Evolutionary conservation across 2,888 invertebrate species (phyloP).

Genomic region (Scrobipalpa atriplicella): DNA sequence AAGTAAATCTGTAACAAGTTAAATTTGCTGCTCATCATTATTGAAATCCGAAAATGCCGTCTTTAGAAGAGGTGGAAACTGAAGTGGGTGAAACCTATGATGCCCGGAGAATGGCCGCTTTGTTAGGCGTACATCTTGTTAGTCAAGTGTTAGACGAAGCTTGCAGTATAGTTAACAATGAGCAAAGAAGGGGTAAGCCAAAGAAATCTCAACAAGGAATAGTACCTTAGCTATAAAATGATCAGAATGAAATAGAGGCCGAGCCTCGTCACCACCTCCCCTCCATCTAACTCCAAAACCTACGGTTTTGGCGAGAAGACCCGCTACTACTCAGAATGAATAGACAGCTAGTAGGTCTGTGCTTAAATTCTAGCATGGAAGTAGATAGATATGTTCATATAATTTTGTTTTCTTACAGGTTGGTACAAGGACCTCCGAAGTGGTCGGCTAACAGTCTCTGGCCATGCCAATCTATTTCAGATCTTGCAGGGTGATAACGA

Average conservation of each 20-base stretch:
- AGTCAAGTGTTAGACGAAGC: conserved; percentile 72
- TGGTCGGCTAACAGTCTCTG: conserved; percentile 41
- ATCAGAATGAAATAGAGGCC: too few species aligned
- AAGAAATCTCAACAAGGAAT: not conserved
- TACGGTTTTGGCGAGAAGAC: too few species aligned
- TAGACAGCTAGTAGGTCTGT: too few species aligned
- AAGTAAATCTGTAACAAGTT: conserved; percentile 25
- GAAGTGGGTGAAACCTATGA: conserved; percentile 47
- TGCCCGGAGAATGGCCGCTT: conserved; percentile 48
- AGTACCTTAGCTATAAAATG: too few species aligned
- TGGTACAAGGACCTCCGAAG: conserved; percentile 47
- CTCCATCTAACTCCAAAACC: too few species aligned
- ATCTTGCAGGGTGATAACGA: conserved; percentile 52
- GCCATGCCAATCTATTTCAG: conserved; percentile 45
- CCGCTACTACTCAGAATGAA: too few species aligned
- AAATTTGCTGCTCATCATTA: conserved; percentile 17
- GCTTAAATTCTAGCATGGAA: not conserved
- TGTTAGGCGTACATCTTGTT: conserved; percentile 65
- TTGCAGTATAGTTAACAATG: conserved; percentile 61
- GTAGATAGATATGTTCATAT: not conserved
- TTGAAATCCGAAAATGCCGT: conserved; percentile 30
- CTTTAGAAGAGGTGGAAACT: conserved; percentile 50
- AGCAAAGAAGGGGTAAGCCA: conserved; percentile 33
- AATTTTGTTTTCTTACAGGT: not conserved
- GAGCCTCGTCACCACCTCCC: too few species aligned